Evolutionary conservation across 2,888 invertebrate genomes (phyloP).

Genomic region (Eupelmus urozonus): DNA sequence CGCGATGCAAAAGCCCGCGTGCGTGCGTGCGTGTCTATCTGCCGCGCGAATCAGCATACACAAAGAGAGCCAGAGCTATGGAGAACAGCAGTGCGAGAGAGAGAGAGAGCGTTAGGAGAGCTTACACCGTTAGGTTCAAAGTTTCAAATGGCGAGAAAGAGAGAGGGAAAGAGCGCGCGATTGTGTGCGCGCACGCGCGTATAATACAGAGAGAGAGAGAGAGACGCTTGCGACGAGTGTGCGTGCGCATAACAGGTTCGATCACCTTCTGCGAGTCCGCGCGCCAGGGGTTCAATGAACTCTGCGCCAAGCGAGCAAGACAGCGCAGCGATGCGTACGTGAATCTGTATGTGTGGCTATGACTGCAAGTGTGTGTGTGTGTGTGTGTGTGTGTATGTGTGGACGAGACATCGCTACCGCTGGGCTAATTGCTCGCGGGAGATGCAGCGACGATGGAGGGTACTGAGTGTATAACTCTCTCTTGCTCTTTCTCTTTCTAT

Average conservation of each 20-base stretch:
- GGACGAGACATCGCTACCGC: not conserved
- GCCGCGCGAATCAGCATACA: not conserved
- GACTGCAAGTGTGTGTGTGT: no score
- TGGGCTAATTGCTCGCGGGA: slow-evolving; percentile 28
- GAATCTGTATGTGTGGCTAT: no score
- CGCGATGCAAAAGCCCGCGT: no score
- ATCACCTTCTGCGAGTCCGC: slow-evolving; percentile 41
- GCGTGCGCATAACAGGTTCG: slow-evolving; percentile 55
- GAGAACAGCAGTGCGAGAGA: not conserved
- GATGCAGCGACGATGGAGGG: no score
- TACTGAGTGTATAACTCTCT: no score
- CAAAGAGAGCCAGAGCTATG: not conserved
- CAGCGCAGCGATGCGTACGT: slow-evolving; percentile 42
- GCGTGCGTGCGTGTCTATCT: no score
- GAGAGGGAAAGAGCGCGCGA: no score
- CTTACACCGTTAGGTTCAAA: slow-evolving; percentile 54
- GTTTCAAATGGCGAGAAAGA: slow-evolving; percentile 54
- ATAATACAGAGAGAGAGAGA: no score
- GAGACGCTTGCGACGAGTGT: no score
- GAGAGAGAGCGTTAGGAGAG: not conserved
- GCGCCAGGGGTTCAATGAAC: slow-evolving; percentile 65
- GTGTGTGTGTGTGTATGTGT: no score
- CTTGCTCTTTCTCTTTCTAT: no score
- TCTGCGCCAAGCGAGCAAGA: not conserved
- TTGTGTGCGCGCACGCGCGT: no score